Conservation (phyloP, 2,888 invertebrate genomes). For the Punctoribates punctum region DNA sequence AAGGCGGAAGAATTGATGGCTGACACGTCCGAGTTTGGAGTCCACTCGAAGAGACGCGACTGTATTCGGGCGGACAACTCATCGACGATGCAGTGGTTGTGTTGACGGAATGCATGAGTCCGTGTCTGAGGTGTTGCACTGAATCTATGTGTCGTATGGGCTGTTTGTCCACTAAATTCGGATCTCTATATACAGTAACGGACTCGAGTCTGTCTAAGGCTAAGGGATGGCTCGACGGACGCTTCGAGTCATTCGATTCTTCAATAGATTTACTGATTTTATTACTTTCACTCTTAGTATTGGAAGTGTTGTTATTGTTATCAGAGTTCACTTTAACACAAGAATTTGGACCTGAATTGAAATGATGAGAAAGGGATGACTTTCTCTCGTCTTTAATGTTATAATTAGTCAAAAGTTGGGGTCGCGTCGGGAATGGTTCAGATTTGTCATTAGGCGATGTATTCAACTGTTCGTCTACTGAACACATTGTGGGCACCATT, state of each 20-base stretch:
- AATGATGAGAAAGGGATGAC: not conserved
- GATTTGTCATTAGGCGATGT: slow-evolving; percentile 26
- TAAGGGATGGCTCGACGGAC: not conserved
- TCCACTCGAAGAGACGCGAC: not conserved
- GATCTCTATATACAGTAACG: slow-evolving; percentile 36
- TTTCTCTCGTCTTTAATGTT: not conserved
- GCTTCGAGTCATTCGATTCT: slow-evolving; percentile 16
- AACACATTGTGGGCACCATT: slow-evolving; percentile 37
- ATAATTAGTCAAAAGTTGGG: not conserved
- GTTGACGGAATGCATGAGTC: slow-evolving; percentile 25
- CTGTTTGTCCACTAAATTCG: slow-evolving; percentile 29
- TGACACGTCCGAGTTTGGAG: slow-evolving; percentile 3
- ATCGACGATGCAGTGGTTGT: not conserved
- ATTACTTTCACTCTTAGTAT: not conserved
- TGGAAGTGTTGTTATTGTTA: not conserved
- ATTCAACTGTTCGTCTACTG: slow-evolving; percentile 14
- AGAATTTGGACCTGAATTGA: slow-evolving; percentile 4
- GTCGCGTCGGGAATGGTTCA: slow-evolving; percentile 3
- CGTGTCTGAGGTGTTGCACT: slow-evolving; percentile 21
- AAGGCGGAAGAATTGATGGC: slow-evolving; percentile 34
- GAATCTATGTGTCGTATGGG: slow-evolving; percentile 15
- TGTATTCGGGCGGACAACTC: not conserved
- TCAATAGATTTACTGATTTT: not conserved
- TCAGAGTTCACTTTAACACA: slow-evolving; percentile 16
- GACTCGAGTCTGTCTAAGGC: slow-evolving; percentile 32